Base-by-base conservation (phyloP, 2,888 invertebrate genomes). In the Hypomecis punctinalis region DNA sequence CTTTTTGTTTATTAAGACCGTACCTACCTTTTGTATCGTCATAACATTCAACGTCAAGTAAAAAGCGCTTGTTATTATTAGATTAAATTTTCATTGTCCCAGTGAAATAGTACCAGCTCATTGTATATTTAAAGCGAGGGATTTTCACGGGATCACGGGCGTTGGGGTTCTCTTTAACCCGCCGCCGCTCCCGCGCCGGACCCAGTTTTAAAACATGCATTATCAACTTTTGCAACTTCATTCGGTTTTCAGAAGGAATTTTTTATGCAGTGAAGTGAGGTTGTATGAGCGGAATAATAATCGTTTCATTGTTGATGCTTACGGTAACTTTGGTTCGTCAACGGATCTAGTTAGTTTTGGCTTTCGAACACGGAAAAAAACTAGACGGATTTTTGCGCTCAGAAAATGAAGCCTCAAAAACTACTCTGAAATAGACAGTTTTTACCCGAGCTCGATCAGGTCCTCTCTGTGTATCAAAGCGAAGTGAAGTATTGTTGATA, bases 41-140 rank as follows among this genome's bases (percentile, higher is more conserved):
- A 33, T 37, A 36, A 48, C 36, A 36, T 48, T 48, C 10, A 36
- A 48, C 35, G 48, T 48, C 48, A 48, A 48, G 53, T 36, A 61
- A 47, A 53, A 47, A 54, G 52, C 57, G 63, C 60, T 69, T 66
- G 72, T 72, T 71, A 73, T 73, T 76, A 78, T 76, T 78, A 70
- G 73, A 77, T 75, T 75, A 78, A 78, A 77, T 69, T 79, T 78
- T 71, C 67, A 74, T 67, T 74, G 70, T 67, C 63, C 60, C 62
- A 66, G 65, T 67, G 62, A 65, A 69, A 75, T 71, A 71, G 57
- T 62, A 66, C 62, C 73, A 58, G 48, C 77, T 83, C 83, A 84
- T 84, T 84, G 76, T 81, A 72, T 78, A 86, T 86, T 85, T 81
- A 85, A 74, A 74, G 74, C 76, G 76, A 72, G 80, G 83, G 79